Conservation (phyloP, 2,888 invertebrate species). For the Ectropis crepuscularia region DNA sequence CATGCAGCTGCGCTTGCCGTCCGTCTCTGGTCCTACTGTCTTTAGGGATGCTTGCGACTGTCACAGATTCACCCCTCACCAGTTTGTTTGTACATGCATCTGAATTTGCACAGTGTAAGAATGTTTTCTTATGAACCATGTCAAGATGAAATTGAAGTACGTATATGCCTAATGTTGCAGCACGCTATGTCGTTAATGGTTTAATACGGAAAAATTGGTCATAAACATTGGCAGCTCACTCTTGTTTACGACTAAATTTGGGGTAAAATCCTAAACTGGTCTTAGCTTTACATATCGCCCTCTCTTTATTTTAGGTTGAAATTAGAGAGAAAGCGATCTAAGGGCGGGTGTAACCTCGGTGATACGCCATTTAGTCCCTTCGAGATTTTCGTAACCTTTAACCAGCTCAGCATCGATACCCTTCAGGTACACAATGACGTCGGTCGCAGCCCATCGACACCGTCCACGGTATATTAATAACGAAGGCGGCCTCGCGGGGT, state of each 20-base stretch:
- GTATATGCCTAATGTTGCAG: no score
- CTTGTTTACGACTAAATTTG: no score
- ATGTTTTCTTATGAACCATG: constrained; percentile 1
- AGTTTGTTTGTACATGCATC: constrained; percentile 1
- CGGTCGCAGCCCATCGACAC: constrained; percentile 34
- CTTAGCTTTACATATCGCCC: no score
- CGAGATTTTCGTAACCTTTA: no score
- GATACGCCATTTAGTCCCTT: no score
- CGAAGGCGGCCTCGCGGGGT: constrained; percentile 48
- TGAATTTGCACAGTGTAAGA: background rate
- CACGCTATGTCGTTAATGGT: no score
- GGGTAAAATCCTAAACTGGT: no score
- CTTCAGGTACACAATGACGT: constrained; percentile 24
- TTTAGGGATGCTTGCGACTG: constrained; percentile 26
- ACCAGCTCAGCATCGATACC: constrained; percentile 24
- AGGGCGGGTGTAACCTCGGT: no score
- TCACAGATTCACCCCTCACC: constrained; percentile 19
- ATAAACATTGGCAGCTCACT: no score
- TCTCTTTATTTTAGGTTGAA: no score
- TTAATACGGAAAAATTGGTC: no score
- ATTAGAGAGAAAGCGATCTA: no score
- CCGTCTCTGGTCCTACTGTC: constrained; percentile 40
- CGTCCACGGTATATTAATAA: constrained; percentile 57
- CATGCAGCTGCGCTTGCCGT: constrained; percentile 45
- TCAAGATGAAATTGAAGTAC: background rate